phyloP scores from a whole-genome alignment of 1,140 invertebrate species.

The Zaprionus vittiger region DNA sequence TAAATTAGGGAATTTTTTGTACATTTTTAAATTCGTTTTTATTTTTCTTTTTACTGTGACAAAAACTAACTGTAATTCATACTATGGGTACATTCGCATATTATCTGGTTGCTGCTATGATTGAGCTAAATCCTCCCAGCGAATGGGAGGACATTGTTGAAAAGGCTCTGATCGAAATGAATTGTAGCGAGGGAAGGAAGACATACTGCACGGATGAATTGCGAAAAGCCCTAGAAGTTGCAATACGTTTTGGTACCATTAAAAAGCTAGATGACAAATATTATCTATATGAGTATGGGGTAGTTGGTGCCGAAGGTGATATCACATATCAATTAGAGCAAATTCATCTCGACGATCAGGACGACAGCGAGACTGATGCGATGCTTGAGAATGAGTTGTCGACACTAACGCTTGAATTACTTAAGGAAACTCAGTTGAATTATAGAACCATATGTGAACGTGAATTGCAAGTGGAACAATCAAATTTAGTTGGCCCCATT shows the following conservation, averaged over 20 bases:
- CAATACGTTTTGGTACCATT: conserved; percentile 52
- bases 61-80: background rate
- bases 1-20: background rate
- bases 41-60: background rate
- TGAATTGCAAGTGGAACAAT: background rate
- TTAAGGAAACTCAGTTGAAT: background rate
- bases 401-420: background rate
- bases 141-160: conserved; percentile 35
- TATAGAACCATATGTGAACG: too few relatives aligned
- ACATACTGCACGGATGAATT: conserved; percentile 33
- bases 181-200: background rate
- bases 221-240: conserved; percentile 36
- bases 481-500: background rate
- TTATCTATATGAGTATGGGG: conserved; percentile 58
- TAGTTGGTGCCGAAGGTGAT: conserved; percentile 11
- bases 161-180: conserved; percentile 12
- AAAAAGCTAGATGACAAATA: conserved; percentile 42
- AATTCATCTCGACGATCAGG: background rate
- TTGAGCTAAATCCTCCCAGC: conserved; percentile 32
- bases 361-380: background rate
- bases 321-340: conserved; percentile 26
- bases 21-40: background rate
- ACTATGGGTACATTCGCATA: conserved; percentile 38
- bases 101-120: conserved; percentile 35
- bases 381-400: background rate